These are phyloP conservation scores for Cephus pygmeus DNA, from an alignment of 2,888 invertebrate species.

Conservation along the genomic window DNA sequence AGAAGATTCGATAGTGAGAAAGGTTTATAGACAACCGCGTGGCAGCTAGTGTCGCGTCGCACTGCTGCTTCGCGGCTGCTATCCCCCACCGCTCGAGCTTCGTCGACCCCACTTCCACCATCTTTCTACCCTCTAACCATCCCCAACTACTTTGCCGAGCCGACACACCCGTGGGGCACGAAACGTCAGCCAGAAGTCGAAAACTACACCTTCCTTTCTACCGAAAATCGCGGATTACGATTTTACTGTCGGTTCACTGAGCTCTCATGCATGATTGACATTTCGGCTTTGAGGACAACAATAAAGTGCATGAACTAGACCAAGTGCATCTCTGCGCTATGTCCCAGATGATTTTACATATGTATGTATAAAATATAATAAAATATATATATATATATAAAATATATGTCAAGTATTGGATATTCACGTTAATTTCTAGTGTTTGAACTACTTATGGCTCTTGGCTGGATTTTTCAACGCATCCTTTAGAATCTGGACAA, in stretches of 20 bases:
- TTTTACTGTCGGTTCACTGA: background rate
- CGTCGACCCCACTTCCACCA: constrained; percentile 14
- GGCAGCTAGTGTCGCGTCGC: constrained; percentile 60
- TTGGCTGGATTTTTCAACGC: too few species aligned
- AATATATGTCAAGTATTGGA: too few species aligned
- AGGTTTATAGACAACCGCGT: constrained; percentile 54
- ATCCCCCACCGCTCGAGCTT: constrained; percentile 33
- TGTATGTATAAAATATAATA: background rate
- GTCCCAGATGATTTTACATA: background rate
- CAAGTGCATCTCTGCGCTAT: background rate
- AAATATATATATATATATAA: too few species aligned
- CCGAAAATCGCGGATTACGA: background rate
- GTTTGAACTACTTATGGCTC: too few species aligned
- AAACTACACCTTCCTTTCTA: constrained; percentile 11
- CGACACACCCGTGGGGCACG: constrained; percentile 23
- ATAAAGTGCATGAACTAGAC: background rate
- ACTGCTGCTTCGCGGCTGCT: constrained; percentile 54
- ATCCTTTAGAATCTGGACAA: too few species aligned
- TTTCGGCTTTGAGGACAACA: background rate
- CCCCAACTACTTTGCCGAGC: background rate
- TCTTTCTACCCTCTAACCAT: background rate
- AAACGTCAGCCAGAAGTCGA: constrained; percentile 11
- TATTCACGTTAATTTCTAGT: too few species aligned
- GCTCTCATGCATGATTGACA: background rate
- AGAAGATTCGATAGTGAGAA: constrained; percentile 28